These are phyloP conservation scores for Pterostichus madidus DNA, from an alignment of 2,888 invertebrate genomes.

Conservation along the genomic window DNA sequence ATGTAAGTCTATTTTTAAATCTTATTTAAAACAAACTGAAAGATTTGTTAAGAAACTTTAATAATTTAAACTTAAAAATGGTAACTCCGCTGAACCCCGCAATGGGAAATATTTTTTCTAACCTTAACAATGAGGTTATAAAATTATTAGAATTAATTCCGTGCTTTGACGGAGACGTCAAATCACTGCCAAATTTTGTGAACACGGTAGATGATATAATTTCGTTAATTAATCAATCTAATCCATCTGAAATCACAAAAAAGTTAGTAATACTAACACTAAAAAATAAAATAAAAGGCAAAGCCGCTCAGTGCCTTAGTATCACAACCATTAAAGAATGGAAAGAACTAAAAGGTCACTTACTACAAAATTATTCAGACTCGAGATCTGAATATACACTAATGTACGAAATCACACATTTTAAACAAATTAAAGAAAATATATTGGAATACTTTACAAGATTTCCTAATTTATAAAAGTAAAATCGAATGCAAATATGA, in stretches of 20 bases:
- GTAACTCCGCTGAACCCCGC: background rate
- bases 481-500: background rate
- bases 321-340: too few relatives aligned
- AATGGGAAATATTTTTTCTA: background rate
- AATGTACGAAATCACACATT: too few relatives aligned
- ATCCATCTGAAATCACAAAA: background rate
- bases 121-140: background rate
- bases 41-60: background rate
- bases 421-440: too few relatives aligned
- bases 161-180: background rate
- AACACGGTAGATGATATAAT: background rate
- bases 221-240: background rate
- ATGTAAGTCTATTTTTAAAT: background rate
- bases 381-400: too few relatives aligned
- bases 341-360: too few relatives aligned
- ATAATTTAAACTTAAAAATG: background rate
- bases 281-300: too few relatives aligned
- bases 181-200: background rate
- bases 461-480: conserved; percentile 13
- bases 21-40: background rate
- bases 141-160: conserved; percentile 2
- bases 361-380: too few relatives aligned
- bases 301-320: too few relatives aligned
- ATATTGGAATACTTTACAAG: too few relatives aligned
- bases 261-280: background rate